These are phyloP conservation scores for Pangasius macronema DNA, from an alignment of 2,797 vertebrate genomes.

Conservation along the genomic window DNA sequence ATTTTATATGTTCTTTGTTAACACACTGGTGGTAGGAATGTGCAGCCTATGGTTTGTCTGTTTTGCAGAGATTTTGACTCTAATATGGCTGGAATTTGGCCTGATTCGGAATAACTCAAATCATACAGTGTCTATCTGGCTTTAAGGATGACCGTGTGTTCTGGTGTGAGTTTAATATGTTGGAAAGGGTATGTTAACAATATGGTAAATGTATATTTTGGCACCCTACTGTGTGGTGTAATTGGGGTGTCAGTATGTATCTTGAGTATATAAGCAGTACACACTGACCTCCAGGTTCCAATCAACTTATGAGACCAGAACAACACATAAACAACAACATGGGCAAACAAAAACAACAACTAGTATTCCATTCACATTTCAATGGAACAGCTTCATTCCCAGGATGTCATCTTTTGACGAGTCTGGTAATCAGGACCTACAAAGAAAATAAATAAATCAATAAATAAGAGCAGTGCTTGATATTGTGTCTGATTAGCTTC, in stretches of 20 bases:
- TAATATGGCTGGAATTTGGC: neutral
- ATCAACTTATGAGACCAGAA: slow-evolving; percentile 55
- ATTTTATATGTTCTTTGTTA: neutral
- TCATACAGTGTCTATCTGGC: slow-evolving; percentile 8
- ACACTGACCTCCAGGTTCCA: slow-evolving; percentile 55
- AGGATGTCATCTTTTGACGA: slow-evolving; percentile 56
- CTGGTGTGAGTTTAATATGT: slow-evolving; percentile 9
- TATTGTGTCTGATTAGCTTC: neutral
- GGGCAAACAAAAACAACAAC: slow-evolving; percentile 59
- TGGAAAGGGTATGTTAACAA: neutral
- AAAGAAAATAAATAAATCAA: slow-evolving; percentile 37
- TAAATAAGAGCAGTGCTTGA: no score
- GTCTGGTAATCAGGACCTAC: slow-evolving; percentile 75
- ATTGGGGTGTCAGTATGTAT: slow-evolving; percentile 29
- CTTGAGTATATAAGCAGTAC: slow-evolving; percentile 57
- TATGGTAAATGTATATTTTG: neutral
- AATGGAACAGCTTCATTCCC: slow-evolving; percentile 64
- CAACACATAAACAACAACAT: slow-evolving; percentile 56
- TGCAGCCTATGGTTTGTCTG: neutral
- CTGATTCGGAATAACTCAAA: neutral
- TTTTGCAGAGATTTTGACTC: neutral
- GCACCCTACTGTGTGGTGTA: slow-evolving; percentile 1
- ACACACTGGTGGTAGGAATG: neutral
- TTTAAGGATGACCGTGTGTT: neutral
- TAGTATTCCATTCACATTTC: slow-evolving; percentile 76